A percentile compares a stretch with the other conserved stretches of the same genome.
Conservation (phyloP, 2,797 vertebrate genomes). For the Acrossocheilus wenchowensis region DNA sequence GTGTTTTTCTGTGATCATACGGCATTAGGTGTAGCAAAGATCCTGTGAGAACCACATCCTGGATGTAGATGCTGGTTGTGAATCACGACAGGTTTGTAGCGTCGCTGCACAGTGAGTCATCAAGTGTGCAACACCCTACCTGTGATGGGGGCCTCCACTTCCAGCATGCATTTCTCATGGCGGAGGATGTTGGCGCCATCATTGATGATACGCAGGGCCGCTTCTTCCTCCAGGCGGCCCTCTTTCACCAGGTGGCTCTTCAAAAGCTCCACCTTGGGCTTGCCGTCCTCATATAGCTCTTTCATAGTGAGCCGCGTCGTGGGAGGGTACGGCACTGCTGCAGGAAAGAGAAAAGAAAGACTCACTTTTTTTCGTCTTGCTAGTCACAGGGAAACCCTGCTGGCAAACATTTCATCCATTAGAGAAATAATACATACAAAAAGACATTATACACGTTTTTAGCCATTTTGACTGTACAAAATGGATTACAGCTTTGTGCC, state of each 20-base stretch:
- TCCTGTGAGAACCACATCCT: slow-evolving; percentile 32
- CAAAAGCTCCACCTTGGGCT: slow-evolving; percentile 89
- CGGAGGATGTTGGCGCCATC: slow-evolving; percentile 91
- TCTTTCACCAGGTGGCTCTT: slow-evolving; percentile 96
- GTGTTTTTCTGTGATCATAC: not conserved
- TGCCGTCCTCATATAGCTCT: slow-evolving; percentile 92
- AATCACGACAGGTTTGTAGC: slow-evolving; percentile 17
- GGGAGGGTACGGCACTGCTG: slow-evolving; percentile 95
- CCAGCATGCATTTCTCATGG: slow-evolving; percentile 96
- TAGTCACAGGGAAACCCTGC: slow-evolving; percentile 33
- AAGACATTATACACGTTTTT: not conserved
- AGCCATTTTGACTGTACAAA: not conserved
- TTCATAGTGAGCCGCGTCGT: slow-evolving; percentile 88
- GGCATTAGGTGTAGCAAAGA: not conserved
- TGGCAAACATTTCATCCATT: slow-evolving; percentile 11
- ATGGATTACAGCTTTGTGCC: not conserved
- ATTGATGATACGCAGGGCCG: slow-evolving; percentile 92
- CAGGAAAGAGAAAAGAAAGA: slow-evolving; percentile 4
- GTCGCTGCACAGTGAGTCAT: slow-evolving; percentile 4
- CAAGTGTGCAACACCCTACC: slow-evolving; percentile 72
- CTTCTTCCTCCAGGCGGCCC: slow-evolving; percentile 93
- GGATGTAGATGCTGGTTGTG: not conserved
- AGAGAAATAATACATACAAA: not conserved
- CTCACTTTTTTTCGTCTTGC: not conserved
- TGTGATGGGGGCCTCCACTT: slow-evolving; percentile 96